Conservation (phyloP, 2,113 vertebrate species). For the Phalacrocorax pelagicus region DNA sequence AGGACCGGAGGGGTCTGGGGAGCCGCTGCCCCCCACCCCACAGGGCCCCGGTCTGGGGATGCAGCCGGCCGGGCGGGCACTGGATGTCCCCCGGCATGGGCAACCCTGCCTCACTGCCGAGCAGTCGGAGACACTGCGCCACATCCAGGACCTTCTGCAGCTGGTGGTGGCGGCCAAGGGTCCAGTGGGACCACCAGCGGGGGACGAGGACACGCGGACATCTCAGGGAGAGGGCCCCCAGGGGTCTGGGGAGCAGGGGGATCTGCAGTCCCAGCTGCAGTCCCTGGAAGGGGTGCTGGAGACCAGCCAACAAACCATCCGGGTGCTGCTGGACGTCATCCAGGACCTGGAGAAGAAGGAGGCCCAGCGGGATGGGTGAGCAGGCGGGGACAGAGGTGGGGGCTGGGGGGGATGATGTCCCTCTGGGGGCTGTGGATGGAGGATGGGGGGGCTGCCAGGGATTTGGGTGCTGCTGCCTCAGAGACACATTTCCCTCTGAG, state of each 20-base stretch:
- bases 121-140: constrained; percentile 74
- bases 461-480: neutral
- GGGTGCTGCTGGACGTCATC: constrained; percentile 87
- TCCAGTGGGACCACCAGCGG: constrained; percentile 69
- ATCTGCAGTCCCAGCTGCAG: constrained; percentile 82
- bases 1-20: neutral
- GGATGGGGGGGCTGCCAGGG: neutral
- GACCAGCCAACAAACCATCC: constrained; percentile 89
- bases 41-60: neutral
- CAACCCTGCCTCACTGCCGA: constrained; percentile 36
- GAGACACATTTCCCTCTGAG: neutral
- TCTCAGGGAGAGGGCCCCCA: constrained; percentile 40
- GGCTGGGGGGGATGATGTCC: fast-evolving
- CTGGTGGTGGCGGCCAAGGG: constrained; percentile 78
- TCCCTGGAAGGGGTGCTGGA: constrained; percentile 87
- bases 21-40: neutral
- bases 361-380: constrained; percentile 86
- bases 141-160: constrained; percentile 81
- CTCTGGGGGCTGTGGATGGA: neutral
- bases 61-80: neutral
- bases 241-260: constrained; percentile 61
- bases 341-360: constrained; percentile 91
- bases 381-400: fast-evolving
- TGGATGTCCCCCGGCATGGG: neutral
- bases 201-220: constrained; percentile 63